Percentiles rank a stretch among this genome's conserved stretches.
phyloP scores from a whole-genome alignment of 37 sponge, comb jelly and placozoan genomes.

The Ianthella basta region DNA sequence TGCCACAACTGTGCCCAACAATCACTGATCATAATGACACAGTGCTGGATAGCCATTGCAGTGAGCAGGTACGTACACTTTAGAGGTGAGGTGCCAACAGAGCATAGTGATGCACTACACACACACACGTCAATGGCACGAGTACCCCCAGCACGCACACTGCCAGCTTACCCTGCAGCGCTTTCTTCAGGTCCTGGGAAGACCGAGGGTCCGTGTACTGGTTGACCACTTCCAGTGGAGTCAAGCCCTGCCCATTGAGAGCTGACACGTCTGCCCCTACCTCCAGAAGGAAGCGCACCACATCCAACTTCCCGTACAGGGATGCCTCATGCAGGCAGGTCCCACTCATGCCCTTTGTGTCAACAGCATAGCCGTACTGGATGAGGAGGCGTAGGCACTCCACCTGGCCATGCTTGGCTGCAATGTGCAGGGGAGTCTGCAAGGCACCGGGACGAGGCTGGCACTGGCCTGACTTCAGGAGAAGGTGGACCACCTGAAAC shows the following conservation, averaged over 20 bases:
- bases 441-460: conserved; percentile 38
- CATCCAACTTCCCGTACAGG: conserved; percentile 79
- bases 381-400: conserved; percentile 58
- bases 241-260: conserved; percentile 63
- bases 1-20: no score
- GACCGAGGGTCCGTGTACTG: conserved; percentile 81
- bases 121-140: no score
- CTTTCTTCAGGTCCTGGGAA: conserved; percentile 69
- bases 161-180: conserved; percentile 63
- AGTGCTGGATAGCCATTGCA: no score
- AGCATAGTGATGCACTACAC: no score
- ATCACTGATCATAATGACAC: no score
- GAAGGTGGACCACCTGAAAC: conserved; percentile 68
- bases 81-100: no score
- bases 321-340: conserved; percentile 88
- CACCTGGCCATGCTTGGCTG: conserved; percentile 86
- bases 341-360: conserved; percentile 78
- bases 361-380: conserved; percentile 73
- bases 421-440: conserved; percentile 76
- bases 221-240: conserved; percentile 77
- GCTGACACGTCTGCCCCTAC: conserved; percentile 68
- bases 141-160: no score
- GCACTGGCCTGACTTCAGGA: conserved; percentile 83
- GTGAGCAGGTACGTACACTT: no score
- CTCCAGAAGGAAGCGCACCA: conserved; percentile 77